Base-by-base conservation (phyloP, 2,797 vertebrate species). In the Cheirogaleus major region DNA sequence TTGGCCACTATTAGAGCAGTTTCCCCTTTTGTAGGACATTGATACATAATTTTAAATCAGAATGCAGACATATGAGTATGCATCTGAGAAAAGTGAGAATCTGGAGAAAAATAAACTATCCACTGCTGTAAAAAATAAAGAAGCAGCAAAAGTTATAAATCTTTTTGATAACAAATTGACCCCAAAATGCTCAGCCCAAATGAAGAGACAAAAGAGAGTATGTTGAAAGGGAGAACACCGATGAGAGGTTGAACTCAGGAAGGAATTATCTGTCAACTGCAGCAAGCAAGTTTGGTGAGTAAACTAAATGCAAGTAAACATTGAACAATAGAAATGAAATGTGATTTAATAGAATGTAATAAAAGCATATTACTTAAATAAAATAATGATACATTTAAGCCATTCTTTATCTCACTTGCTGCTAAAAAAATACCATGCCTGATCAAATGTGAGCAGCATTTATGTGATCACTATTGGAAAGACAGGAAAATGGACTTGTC, bases 41-140 rank as follows among this genome's bases (percentile, higher is more conserved):
- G 97, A 96, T 96, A 88, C 11, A 50, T 12, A 85, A 32, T 81
- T 98, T 98, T 97, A 98, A 98, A 97, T 98, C 97, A 97, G 89
- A 57, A 97, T 93, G 8, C 20, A 82, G 17, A 38, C 20, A 48
- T 69, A 81, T 90, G 75, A 94, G 78, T 91, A 82, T 11, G 57
- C 35, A 43, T 50, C 80, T 93, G 70, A 97, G 50, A 81, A 89
- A 84, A 92, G 79, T 96, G 35, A 9, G 48, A 96, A 35, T 80
- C 55, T 35, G 45, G 32, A 59, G 63, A n/a, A 91, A 35, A 86
- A 97, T 76, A 97, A 96, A 83, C 8, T 91, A 59, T 73, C 48
- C 94, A n/a, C 27, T 87, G 22, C 3, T 93, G 70, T 90, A 35
- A 43, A 82, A 95, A 96, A 96, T 78, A 82, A 52, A 75, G 75